Evolutionary conservation across 2,797 vertebrate species (phyloP).

Genomic region (Taeniopygia guttata): DNA sequence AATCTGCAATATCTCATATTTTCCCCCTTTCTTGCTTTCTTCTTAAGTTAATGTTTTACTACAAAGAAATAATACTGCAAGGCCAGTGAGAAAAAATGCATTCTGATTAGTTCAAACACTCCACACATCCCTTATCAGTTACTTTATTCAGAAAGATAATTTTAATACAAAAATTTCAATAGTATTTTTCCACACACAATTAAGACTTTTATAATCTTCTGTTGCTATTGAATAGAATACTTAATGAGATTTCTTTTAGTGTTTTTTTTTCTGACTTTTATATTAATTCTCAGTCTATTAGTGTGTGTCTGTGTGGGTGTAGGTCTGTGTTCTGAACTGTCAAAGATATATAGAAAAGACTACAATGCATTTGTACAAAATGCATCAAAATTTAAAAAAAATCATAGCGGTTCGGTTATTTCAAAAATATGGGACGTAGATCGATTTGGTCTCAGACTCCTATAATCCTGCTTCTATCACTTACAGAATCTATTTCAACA

Average conservation of each 20-base stretch:
- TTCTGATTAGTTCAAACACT: slow-evolving; percentile 30
- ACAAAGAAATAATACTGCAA: neutral
- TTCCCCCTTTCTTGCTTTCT: neutral
- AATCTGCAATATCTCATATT: neutral
- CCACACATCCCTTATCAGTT: neutral
- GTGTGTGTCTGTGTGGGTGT: neutral
- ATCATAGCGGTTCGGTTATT: neutral
- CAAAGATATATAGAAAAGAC: neutral
- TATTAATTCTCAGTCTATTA: neutral
- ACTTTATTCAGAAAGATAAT: slow-evolving; percentile 32
- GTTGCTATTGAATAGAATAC: neutral
- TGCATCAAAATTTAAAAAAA: neutral
- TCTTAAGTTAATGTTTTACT: neutral
- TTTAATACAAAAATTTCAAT: neutral
- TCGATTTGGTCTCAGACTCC: neutral
- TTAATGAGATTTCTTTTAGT: neutral
- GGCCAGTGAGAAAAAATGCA: neutral
- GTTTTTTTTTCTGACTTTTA: neutral
- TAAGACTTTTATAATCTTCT: neutral
- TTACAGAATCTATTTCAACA: neutral
- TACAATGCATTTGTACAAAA: neutral
- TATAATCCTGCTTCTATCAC: neutral
- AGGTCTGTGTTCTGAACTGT: neutral
- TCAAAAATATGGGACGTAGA: neutral
- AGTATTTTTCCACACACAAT: neutral